phyloP scores from a whole-genome alignment of 1,140 invertebrate genomes.

The Calliopsis andreniformis region DNA sequence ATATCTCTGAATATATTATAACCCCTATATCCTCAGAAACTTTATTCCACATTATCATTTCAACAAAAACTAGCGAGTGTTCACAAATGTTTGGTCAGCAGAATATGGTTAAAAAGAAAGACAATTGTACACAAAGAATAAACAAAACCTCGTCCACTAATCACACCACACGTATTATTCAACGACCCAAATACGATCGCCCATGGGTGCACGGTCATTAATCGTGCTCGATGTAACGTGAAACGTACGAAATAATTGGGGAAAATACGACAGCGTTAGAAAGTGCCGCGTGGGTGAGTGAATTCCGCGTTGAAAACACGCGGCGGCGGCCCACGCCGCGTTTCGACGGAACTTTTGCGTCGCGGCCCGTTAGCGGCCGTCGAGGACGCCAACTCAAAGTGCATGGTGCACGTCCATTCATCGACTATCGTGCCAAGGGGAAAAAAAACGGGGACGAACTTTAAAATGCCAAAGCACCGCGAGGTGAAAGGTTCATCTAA shows the following conservation, averaged over 20 bases:
- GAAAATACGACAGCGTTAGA: slow-evolving; percentile 50
- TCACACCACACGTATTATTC: too few species aligned
- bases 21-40: too few species aligned
- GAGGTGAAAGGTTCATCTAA: slow-evolving; percentile 51
- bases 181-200: too few species aligned
- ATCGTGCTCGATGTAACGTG: slow-evolving; percentile 1
- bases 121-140: too few species aligned
- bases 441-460: slow-evolving; percentile 24
- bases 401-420: slow-evolving; percentile 50
- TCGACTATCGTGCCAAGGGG: not conserved
- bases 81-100: too few species aligned
- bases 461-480: slow-evolving; percentile 44
- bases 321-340: slow-evolving; percentile 36
- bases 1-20: too few species aligned
- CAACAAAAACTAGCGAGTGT: too few species aligned
- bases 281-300: slow-evolving; percentile 57
- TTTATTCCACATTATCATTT: too few species aligned
- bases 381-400: slow-evolving; percentile 40
- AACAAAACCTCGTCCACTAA: too few species aligned
- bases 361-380: slow-evolving; percentile 14
- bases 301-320: slow-evolving; percentile 55
- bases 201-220: slow-evolving; percentile 1
- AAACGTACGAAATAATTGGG: slow-evolving; percentile 39
- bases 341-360: slow-evolving; percentile 10
- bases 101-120: too few species aligned